Base-by-base conservation (phyloP, 2,888 invertebrate genomes). In the Teleogryllus oceanicus region DNA sequence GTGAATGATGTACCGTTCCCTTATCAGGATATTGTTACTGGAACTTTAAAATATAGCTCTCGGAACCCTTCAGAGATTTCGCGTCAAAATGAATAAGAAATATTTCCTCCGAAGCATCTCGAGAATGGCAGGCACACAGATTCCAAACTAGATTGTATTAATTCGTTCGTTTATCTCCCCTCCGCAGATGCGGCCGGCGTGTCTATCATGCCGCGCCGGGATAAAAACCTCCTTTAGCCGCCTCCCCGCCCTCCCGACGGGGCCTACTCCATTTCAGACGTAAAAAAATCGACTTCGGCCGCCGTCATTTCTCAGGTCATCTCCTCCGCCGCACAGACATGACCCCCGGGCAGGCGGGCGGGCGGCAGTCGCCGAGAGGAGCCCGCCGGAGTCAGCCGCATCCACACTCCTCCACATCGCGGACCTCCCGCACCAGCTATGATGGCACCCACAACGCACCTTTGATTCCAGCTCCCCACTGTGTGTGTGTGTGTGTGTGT, bases 151-250 rank as follows among this genome's bases (percentile, higher is more conserved):
- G 62, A 62, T 62, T 62, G 62, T 62, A 62, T 62, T 62, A 62
- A 62, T 62, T 62, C 62, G n/a, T 62, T 62, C 62, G 62, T 62
- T 62, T 62, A 62, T 62, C 62, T 62, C n/a, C n/a, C 62, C 62
- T 62, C 62, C 62, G 62, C 62, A 62, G 62, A 62, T n/a, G 62
- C 62, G 62, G 62, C 62, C 62, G 37, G 62, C 62, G 62, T 62
- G 62, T 62, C 62, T 62, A 62, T 62, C 62, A 62, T 62, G 37
- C 12, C n/a, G 62, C 62, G 62, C 16, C 62, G 62, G 37, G 62
- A 62, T 62, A 62, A 62, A 62, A 62, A 62, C 62, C 62, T 62
- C 62, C 62, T 62, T 62, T 62, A 62, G n/a, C 62, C 62, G 62
- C 62, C n/a, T 12, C 62, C 37, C 37, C 13, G 62, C 13, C 62